These are phyloP conservation scores for Littorina saxatilis DNA, from an alignment of 1,140 invertebrate genomes.

Conservation along the genomic window DNA sequence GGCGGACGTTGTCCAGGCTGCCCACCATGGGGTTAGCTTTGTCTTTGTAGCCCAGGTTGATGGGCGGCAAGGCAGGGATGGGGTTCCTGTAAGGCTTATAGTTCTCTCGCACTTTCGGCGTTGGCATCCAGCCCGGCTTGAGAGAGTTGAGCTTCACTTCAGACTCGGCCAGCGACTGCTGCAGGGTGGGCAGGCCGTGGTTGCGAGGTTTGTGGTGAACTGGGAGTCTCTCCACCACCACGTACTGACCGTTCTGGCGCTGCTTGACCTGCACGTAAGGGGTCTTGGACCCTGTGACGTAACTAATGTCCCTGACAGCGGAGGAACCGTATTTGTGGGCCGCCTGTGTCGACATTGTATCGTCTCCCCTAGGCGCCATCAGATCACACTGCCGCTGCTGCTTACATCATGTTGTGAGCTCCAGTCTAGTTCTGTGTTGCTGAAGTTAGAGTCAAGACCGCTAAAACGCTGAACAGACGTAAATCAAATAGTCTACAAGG, in stretches of 20 bases:
- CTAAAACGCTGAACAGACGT: too few species aligned
- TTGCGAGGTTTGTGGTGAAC: slow-evolving; percentile 21
- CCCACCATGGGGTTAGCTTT: slow-evolving; percentile 60
- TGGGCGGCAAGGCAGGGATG: slow-evolving; percentile 32
- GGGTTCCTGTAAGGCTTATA: neutral
- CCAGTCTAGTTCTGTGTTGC: neutral
- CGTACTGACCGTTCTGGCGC: slow-evolving; percentile 59
- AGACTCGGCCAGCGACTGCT: slow-evolving; percentile 25
- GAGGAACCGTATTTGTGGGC: slow-evolving; percentile 37
- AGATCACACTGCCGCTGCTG: neutral
- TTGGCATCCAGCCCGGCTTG: slow-evolving; percentile 39
- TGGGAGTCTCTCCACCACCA: slow-evolving; percentile 58
- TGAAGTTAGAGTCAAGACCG: neutral
- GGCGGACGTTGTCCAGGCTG: slow-evolving; percentile 60
- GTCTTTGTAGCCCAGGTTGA: slow-evolving; percentile 46
- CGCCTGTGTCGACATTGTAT: neutral
- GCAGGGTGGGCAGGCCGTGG: neutral
- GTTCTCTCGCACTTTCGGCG: neutral
- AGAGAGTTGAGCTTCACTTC: slow-evolving; percentile 14
- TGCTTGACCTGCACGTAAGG: slow-evolving; percentile 60
- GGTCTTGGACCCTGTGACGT: slow-evolving; percentile 1
- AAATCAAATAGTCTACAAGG: too few species aligned
- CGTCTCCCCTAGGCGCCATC: neutral
- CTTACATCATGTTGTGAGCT: neutral
- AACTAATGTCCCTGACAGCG: slow-evolving; percentile 26